Evolutionary conservation across 1,140 invertebrate species (phyloP).

Genomic region (Caenorhabditis briggsae): DNA sequence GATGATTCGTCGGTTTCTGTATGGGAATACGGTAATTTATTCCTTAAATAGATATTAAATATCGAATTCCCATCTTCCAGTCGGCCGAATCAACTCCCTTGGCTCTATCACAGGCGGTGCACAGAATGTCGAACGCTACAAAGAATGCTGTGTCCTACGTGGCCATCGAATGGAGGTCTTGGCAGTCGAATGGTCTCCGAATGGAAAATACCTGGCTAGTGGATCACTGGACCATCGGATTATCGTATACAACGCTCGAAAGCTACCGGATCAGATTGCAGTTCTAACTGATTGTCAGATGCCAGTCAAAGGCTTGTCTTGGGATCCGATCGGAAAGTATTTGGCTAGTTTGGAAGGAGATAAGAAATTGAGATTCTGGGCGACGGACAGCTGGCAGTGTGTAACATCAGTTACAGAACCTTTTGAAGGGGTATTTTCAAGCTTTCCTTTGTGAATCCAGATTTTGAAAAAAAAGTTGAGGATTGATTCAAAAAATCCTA

Average conservation of each 20-base stretch:
- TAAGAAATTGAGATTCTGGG: conserved; percentile 92
- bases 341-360: conserved; percentile 93
- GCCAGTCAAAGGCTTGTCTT: conserved; percentile 86
- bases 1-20: conserved; percentile 63
- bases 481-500: too few relatives aligned
- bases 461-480: neutral
- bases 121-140: conserved; percentile 58
- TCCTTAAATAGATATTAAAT: too few relatives aligned
- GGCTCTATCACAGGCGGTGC: conserved; percentile 53
- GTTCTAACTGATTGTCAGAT: conserved; percentile 82
- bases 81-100: conserved; percentile 47
- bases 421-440: conserved; percentile 89
- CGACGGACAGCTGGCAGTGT: conserved; percentile 91
- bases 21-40: conserved; percentile 62
- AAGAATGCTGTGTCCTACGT: conserved; percentile 23
- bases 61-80: conserved; percentile 43
- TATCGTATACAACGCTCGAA: conserved; percentile 93
- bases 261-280: conserved; percentile 87
- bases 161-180: conserved; percentile 78
- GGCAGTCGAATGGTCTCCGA: conserved; percentile 93
- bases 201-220: conserved; percentile 91
- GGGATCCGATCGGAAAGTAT: conserved; percentile 98
- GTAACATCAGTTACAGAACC: conserved; percentile 89
- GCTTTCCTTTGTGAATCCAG: too few relatives aligned
- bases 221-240: conserved; percentile 95